A percentile compares a stretch with the other conserved stretches of the same genome.
Conservation (phyloP, 1,140 invertebrate species). For the Penaeus chinensis region DNA sequence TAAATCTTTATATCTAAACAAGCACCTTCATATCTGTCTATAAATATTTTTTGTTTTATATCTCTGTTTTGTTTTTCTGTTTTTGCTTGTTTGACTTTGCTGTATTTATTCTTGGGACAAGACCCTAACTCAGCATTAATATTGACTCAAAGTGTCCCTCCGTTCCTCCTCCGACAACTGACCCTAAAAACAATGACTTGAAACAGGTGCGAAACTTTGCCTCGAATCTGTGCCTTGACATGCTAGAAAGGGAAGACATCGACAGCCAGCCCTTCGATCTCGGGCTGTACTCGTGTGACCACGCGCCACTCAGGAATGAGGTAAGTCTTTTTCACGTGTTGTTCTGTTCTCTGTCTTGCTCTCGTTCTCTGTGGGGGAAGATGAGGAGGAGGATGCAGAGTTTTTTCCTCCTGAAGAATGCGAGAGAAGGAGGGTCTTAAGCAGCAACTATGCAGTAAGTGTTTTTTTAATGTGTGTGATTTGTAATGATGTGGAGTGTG, state of each 20-base stretch:
- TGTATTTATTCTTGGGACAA: slow-evolving; percentile 31
- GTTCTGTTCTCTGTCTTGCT: too few species aligned
- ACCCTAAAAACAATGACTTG: slow-evolving; percentile 37
- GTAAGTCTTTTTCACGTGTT: slow-evolving; percentile 23
- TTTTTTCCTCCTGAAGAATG: too few species aligned
- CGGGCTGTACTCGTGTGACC: slow-evolving; percentile 60
- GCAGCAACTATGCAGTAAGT: too few species aligned
- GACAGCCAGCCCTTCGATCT: slow-evolving; percentile 61
- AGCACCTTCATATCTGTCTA: not conserved
- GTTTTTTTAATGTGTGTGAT: too few species aligned
- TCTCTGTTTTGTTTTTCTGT: slow-evolving; percentile 9
- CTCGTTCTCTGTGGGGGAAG: too few species aligned
- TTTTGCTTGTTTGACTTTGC: slow-evolving; percentile 29
- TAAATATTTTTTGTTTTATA: not conserved
- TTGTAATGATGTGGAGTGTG: too few species aligned
- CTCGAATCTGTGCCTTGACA: slow-evolving; percentile 64
- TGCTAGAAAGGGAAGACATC: slow-evolving; percentile 64
- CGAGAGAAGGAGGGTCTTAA: too few species aligned
- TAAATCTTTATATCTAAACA: not conserved
- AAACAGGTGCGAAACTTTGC: slow-evolving; percentile 59
- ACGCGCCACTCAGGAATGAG: slow-evolving; percentile 62
- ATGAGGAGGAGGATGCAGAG: too few species aligned
- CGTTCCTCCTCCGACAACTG: slow-evolving; percentile 11
- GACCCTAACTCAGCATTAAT: not conserved
- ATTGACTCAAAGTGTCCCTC: slow-evolving; percentile 7